These are phyloP conservation scores for Sesia apiformis DNA, from an alignment of 2,888 invertebrate genomes.

Conservation along the genomic window DNA sequence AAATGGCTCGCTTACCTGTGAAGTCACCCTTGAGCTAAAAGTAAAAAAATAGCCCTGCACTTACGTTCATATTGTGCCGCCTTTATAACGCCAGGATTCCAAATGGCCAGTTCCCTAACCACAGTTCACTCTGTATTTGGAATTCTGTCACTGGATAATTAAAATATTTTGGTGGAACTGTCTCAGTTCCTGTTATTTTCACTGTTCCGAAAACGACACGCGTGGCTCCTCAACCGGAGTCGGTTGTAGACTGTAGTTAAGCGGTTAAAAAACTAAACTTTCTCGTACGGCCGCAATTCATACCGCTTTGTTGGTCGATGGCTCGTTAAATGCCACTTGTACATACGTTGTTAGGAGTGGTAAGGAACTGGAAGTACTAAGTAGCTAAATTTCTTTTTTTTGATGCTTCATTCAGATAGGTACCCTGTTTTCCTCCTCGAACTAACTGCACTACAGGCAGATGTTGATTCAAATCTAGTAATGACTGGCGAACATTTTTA, in stretches of 20 bases:
- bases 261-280: conserved; percentile 25
- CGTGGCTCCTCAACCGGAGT: background rate
- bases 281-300: conserved; percentile 30
- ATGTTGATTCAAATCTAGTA: too few relatives aligned
- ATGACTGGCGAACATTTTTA: too few relatives aligned
- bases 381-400: too few relatives aligned
- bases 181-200: background rate
- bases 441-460: too few relatives aligned
- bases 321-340: background rate
- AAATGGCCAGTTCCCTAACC: background rate
- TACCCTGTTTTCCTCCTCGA: background rate
- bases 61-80: background rate
- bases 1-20: too few relatives aligned
- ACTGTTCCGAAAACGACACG: background rate
- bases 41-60: background rate
- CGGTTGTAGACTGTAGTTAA: background rate
- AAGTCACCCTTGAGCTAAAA: background rate
- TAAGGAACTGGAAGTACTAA: too few relatives aligned
- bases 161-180: too few relatives aligned
- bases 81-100: background rate
- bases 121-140: background rate
- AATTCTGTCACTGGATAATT: background rate
- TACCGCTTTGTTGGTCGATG: conserved; percentile 6
- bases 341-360: too few relatives aligned
- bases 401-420: background rate